Conservation (phyloP, 1,140 invertebrate genomes). For the Octopus sinensis region DNA sequence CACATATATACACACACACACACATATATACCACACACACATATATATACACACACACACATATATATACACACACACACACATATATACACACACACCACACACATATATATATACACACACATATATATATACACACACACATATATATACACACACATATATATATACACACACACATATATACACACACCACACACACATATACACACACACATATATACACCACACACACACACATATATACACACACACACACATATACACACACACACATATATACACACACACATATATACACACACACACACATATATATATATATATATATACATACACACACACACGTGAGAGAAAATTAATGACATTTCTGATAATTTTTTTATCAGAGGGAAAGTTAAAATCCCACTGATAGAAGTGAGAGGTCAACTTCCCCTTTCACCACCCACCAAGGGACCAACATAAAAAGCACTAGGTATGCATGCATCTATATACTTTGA, state of each 20-base stretch:
- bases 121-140: not conserved
- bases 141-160: not conserved
- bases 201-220: not conserved
- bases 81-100: not conserved
- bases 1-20: not conserved
- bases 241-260: not conserved
- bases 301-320: not conserved
- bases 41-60: not conserved
- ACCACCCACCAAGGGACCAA: too few relatives aligned
- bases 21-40: not conserved
- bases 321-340: not conserved
- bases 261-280: not conserved
- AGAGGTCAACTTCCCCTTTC: too few relatives aligned
- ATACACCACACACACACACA: not conserved
- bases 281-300: not conserved
- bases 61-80: not conserved
- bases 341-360: not conserved
- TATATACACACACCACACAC: not conserved
- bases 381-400: too few relatives aligned
- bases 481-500: too few relatives aligned
- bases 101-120: not conserved
- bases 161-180: not conserved
- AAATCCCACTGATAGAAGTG: too few relatives aligned
- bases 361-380: too few relatives aligned
- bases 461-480: too few relatives aligned